phyloP scores from a whole-genome alignment of 2,113 vertebrate genomes.

The Nothobranchius kuhntae region DNA sequence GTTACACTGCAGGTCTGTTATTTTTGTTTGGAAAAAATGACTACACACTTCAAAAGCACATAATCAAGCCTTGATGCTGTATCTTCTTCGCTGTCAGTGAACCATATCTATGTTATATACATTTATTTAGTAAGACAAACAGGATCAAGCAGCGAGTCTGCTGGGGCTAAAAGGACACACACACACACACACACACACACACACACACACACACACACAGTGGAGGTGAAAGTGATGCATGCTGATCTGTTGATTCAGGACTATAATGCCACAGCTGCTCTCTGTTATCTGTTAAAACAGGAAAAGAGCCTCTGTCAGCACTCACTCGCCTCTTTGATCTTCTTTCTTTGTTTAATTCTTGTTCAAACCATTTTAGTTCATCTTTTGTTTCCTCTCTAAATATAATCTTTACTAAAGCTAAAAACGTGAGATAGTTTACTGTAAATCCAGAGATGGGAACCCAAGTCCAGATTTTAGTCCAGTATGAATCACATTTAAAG shows the following conservation, averaged over 20 bases:
- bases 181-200: conserved; percentile 2
- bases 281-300: conserved; percentile 61
- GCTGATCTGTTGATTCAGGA: conserved; percentile 63
- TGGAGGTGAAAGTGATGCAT: conserved; percentile 48
- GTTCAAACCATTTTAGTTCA: conserved; percentile 44
- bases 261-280: conserved; percentile 65
- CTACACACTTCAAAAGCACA: conserved; percentile 18
- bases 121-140: conserved; percentile 23
- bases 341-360: conserved; percentile 27
- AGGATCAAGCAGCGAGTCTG: conserved; percentile 14
- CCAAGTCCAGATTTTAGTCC: too few relatives aligned
- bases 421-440: too few relatives aligned
- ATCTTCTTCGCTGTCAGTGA: too few relatives aligned
- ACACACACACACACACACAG: conserved; percentile 13
- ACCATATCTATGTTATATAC: background rate
- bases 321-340: conserved; percentile 28
- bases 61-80: background rate
- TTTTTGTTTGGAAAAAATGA: conserved; percentile 15
- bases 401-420: background rate
- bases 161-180: conserved; percentile 8
- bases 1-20: conserved; percentile 9
- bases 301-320: conserved; percentile 57
- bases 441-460: too few relatives aligned
- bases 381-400: conserved; percentile 28
- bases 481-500: too few relatives aligned